Percentiles rank a stretch among this genome's conserved stretches.
These are phyloP conservation scores for Gadus macrocephalus DNA, from an alignment of 2,113 vertebrate genomes.

Conservation along the genomic window DNA sequence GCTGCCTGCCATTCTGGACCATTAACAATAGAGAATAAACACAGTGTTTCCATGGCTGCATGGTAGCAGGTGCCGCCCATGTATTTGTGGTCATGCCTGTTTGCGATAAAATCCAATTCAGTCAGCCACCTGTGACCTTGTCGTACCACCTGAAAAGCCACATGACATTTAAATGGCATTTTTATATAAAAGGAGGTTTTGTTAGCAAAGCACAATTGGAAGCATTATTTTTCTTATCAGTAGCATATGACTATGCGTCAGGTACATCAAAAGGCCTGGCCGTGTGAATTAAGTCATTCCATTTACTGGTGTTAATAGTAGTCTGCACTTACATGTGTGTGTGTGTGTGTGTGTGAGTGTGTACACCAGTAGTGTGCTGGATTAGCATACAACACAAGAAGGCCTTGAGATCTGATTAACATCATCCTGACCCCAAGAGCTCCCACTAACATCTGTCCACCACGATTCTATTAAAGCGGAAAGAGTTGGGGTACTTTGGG, in stretches of 20 bases:
- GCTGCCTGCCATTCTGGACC: too few species aligned
- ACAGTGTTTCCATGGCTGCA: neutral
- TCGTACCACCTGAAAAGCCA: conserved; percentile 31
- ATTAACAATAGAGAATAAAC: too few species aligned
- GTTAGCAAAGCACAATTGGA: conserved; percentile 20
- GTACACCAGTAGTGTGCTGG: conserved; percentile 13
- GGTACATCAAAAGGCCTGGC: conserved; percentile 10
- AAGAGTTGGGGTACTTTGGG: neutral
- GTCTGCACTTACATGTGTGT: neutral
- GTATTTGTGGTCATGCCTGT: conserved; percentile 1
- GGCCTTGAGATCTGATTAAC: conserved; percentile 48
- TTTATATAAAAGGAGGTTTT: conserved; percentile 26
- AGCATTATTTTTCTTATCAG: conserved; percentile 25
- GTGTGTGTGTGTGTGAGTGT: conserved; percentile 25
- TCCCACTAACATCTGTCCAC: conserved; percentile 50
- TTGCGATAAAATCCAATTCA: conserved; percentile 28
- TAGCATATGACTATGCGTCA: neutral
- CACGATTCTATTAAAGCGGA: conserved; percentile 24
- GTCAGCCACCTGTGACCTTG: conserved; percentile 24
- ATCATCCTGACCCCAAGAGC: conserved; percentile 42
- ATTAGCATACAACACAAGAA: conserved; percentile 28
- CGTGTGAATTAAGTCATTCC: too few species aligned
- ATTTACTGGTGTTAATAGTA: too few species aligned
- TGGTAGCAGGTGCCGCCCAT: neutral
- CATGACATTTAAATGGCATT: conserved; percentile 61